Base-by-base conservation (phyloP, 2,888 invertebrate species). In the Megastigmus dorsalis region DNA sequence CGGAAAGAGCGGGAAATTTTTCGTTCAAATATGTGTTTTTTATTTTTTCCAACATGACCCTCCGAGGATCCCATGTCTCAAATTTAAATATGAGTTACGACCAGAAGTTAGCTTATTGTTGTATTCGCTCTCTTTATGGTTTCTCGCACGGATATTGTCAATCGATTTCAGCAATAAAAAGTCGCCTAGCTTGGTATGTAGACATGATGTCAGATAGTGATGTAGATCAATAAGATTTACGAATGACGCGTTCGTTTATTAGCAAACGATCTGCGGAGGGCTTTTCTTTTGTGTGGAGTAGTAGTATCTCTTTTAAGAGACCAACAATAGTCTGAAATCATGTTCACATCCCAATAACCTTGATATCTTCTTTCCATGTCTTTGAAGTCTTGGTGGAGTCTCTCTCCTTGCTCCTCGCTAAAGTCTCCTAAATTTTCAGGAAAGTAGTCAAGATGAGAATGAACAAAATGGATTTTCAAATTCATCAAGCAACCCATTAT, bases 291-390 rank as follows among this genome's bases (percentile, higher is more conserved):
- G n/a, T 43, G 43, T 43, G 3, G 3, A 13, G 43, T 43, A 43
- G 43, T 43, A 43, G n/a, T 43, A 43, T 43, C 9, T 43, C 43
- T 43, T n/a, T 43, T 43, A n/a, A 43, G 43, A 43, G n/a, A 43
- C 43, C 43, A 43, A n/a, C n/a, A n/a, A n/a, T n/a, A n/a, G n/a
- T n/a, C n/a, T n/a, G n/a, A n/a, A n/a, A n/a, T n/a, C n/a, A n/a
- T n/a, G n/a, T n/a, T n/a, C n/a, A n/a, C n/a, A n/a, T n/a, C n/a
- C n/a, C n/a, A n/a, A n/a, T n/a, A n/a, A n/a, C n/a, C n/a, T n/a
- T 43, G n/a, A 43, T 43, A 43, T 43, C 43, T 7, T n/a, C n/a
- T 43, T 43, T 43, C 43, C 3, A 43, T 13, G n/a, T 43, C 9
- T 7, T 43, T 43, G 43, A 43, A 43, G n/a, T 43, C 43, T 43